These are phyloP conservation scores for Drosophila eohydei DNA, from an alignment of 2,888 invertebrate species.

Conservation along the genomic window DNA sequence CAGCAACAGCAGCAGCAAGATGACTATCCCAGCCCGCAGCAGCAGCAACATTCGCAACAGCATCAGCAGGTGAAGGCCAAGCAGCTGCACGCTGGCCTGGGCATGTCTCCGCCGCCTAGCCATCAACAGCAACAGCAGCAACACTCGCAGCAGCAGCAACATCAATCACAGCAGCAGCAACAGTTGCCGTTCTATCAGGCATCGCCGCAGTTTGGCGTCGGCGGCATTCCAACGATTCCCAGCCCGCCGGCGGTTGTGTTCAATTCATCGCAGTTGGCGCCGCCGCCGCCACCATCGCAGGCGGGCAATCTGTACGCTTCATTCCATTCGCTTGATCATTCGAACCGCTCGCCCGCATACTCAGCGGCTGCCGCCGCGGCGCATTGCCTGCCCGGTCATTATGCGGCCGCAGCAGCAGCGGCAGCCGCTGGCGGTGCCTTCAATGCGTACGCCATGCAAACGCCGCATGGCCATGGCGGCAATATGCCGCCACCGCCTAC, in stretches of 20 bases:
- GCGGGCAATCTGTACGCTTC: constrained; percentile 93
- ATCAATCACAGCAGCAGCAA: constrained; percentile 85
- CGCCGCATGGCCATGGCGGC: constrained; percentile 76
- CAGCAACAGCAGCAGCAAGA: constrained; percentile 72
- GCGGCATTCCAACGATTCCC: constrained; percentile 93
- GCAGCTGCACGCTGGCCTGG: constrained; percentile 84
- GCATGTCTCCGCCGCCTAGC: constrained; percentile 86
- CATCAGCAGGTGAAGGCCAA: constrained; percentile 83
- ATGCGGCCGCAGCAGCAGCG: constrained; percentile 83
- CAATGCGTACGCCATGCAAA: constrained; percentile 87
- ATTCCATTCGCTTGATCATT: constrained; percentile 89
- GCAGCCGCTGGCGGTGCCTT: constrained; percentile 87
- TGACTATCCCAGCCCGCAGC: constrained; percentile 71
- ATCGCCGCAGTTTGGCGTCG: constrained; percentile 89
- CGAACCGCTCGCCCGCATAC: constrained; percentile 91
- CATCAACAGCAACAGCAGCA: constrained; percentile 89
- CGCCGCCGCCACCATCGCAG: constrained; percentile 87
- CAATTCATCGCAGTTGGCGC: constrained; percentile 91
- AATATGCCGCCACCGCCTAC: constrained; percentile 86
- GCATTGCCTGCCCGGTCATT: constrained; percentile 86
- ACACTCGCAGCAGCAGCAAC: constrained; percentile 85
- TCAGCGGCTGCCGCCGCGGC: constrained; percentile 91
- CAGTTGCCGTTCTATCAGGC: constrained; percentile 88
- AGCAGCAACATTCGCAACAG: constrained; percentile 66
- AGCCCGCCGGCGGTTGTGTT: constrained; percentile 92